Evolutionary conservation across 2,797 vertebrate species (phyloP).

Genomic region (Leucoraja ocellata): DNA sequence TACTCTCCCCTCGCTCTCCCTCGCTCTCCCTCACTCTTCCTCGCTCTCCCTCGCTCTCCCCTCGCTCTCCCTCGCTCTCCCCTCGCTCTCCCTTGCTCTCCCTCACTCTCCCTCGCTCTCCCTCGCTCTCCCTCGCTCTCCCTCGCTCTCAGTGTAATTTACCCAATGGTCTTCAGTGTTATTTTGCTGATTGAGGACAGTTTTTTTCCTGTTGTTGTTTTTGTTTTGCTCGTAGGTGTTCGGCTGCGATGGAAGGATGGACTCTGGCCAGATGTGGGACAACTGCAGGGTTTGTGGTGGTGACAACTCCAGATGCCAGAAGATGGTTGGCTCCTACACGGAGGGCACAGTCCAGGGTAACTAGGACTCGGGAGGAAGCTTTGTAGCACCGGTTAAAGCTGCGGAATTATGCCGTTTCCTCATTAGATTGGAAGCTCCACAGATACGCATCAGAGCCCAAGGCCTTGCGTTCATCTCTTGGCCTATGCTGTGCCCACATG

Average conservation of each 20-base stretch:
- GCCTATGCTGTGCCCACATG: background rate
- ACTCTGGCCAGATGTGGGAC: conserved; percentile 67
- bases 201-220: background rate
- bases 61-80: background rate
- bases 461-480: background rate
- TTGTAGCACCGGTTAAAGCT: background rate
- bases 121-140: background rate
- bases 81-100: background rate
- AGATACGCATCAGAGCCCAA: background rate
- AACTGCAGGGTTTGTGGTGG: conserved; percentile 78
- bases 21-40: background rate
- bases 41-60: background rate
- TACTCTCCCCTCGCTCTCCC: background rate
- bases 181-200: background rate
- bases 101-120: background rate
- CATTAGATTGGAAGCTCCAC: background rate
- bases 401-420: background rate
- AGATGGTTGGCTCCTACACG: conserved; percentile 62
- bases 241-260: conserved; percentile 79
- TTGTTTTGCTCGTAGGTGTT: conserved; percentile 64
- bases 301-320: conserved; percentile 68
- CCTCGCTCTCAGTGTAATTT: too few species aligned
- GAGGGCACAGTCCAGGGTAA: conserved; percentile 74
- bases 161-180: background rate
- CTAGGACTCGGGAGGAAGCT: too few species aligned